These are phyloP conservation scores for Dorcus parallelipipedus DNA, from an alignment of 2,888 invertebrate genomes.

Conservation along the genomic window DNA sequence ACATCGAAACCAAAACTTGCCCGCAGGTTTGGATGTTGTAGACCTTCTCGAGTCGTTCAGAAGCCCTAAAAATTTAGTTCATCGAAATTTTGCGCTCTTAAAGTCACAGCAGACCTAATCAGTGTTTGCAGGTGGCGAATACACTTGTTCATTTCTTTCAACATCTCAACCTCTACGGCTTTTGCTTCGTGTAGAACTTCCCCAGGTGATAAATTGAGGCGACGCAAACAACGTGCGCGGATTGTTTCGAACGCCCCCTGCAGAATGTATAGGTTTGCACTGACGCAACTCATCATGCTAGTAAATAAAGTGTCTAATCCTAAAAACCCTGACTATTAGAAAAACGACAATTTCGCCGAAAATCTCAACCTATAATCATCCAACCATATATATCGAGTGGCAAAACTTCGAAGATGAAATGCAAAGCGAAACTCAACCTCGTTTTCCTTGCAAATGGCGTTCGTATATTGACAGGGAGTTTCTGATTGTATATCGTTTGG, in stretches of 20 bases:
- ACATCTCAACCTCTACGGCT: constrained; percentile 23
- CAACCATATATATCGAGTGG: constrained; percentile 23
- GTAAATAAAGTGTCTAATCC: constrained; percentile 33
- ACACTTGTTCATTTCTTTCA: constrained; percentile 32
- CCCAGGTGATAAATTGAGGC: constrained; percentile 15
- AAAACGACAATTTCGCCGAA: neutral
- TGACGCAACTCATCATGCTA: constrained; percentile 29
- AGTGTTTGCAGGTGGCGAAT: constrained; percentile 31
- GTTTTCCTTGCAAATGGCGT: constrained; percentile 20
- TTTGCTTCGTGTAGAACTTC: constrained; percentile 5
- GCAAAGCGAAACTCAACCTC: constrained; percentile 17
- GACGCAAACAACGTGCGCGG: constrained; percentile 25
- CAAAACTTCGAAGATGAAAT: constrained; percentile 23
- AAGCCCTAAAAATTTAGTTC: constrained; percentile 19
- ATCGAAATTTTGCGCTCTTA: constrained; percentile 3
- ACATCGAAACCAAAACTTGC: constrained; percentile 33
- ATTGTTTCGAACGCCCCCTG: constrained; percentile 32
- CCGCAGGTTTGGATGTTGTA: constrained; percentile 30
- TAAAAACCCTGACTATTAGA: constrained; percentile 8
- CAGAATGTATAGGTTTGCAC: constrained; percentile 30
- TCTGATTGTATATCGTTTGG: constrained; percentile 22
- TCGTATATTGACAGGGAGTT: constrained; percentile 22
- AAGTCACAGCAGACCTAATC: constrained; percentile 14
- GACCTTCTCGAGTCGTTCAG: constrained; percentile 30
- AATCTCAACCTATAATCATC: constrained; percentile 24